Evolutionary conservation across 2,113 vertebrate genomes (phyloP), one percentile per base, ranked within the genome.

Genomic region (Pomatostomus ruficeps): DNA sequence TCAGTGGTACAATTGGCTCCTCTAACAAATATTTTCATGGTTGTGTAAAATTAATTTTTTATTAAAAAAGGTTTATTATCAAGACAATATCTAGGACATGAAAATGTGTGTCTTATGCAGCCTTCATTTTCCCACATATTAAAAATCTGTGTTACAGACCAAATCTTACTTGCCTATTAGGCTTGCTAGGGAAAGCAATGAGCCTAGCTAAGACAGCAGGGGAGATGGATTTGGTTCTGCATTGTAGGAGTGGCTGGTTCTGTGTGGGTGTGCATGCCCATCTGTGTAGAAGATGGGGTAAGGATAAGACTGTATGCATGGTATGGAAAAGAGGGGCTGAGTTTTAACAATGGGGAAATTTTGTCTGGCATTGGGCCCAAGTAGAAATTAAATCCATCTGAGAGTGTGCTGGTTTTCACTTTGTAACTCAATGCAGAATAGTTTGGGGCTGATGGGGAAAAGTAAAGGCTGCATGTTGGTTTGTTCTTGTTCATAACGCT

Each of bases 341-440:
- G 35, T 96, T 96, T 94, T 46, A 90, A 95, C 89, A 95, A 63
- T 88, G 80, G 72, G 79, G 67, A 87, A 91, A 54, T 73, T 92
- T 82, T 61, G 7, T 68, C 82, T 97, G 92, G 94, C 83, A 49
- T 29, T 38, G 43, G 58, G 79, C 84, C 90, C 85, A 91, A 84
- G 85, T 1, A 89, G 90, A 96, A 97, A 97, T 96, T 73, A 88
- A 96, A 88, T 78, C 86, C 86, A 86, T 93, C 80, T 86, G 94
- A 92, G 78, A 63, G 49, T 68, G 35, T 61, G 49, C 63, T 77
- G 55, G 63, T 95, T 96, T 96, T 84, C 86, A 85, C 94, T 96
- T 93, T 96, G 95, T 96, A 97, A 96, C 90, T 80, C 63, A 91
- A 70, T 65, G 83, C 78, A 66, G 42, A 86, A 52, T 81, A 80